Base-by-base conservation (phyloP, 2,888 invertebrate species). In the Autographa gamma region DNA sequence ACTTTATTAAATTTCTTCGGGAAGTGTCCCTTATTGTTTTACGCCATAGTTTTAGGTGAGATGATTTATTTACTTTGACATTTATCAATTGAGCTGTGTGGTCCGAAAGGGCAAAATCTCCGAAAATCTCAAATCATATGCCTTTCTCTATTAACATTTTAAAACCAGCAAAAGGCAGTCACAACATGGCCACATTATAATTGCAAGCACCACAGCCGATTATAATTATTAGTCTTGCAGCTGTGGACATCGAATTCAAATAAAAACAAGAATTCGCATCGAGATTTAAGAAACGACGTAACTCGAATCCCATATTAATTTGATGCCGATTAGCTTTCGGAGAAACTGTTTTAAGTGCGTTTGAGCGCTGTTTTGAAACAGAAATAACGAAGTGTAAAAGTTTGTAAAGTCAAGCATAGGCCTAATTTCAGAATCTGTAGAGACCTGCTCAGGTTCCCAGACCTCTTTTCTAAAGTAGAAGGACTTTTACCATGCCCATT, bases 131-230 rank as follows among this genome's bases (percentile, higher is more conserved):
- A n/a, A n/a, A n/a, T n/a, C n/a, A n/a, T 89, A 84, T 82, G 85
- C 88, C 85, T 90, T 87, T 89, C 87, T 85, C 88, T 82, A 89
- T 83, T 81, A 87, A 84, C 81, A 87, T 87, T 86, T 85, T 82
- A 82, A 63, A 69, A 73, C 69, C 70, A 72, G 60, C 73, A 71
- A 64, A 71, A 64, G 79, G 85, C 88, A 85, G 76, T 81, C 83
- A 81, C 79, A 85, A 91, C 85, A 87, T 87, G 84, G 89, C 86
- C 86, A 88, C 88, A 81, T 90, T 91, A 88, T 90, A 89, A 86
- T 84, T 79, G 82, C 83, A 86, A 79, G 85, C 86, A 89, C 87
- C 85, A 85, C 48, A n/a, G 48, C 48, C 48, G 48, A 48, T 48
- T 41, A 38, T 38, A 87, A 87, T 89, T 86, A 89, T 85, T 87